These are phyloP conservation scores for Flexamia atlantica DNA, from an alignment of 2,888 invertebrate species.

Conservation along the genomic window DNA sequence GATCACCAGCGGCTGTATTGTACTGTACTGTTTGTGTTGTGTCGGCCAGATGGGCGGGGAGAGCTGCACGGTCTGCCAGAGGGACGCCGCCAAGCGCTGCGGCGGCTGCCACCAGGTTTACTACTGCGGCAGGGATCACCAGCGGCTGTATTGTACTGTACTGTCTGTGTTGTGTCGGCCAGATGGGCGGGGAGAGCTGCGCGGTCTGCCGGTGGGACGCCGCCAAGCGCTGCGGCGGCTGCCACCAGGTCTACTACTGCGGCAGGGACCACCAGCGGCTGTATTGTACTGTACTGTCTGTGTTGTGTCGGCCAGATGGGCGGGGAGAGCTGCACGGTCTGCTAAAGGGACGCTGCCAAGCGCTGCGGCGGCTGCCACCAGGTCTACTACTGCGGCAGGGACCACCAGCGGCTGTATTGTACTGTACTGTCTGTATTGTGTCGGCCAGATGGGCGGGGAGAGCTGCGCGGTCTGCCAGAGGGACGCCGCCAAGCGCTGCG, in stretches of 20 bases:
- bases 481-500: conserved; percentile 83
- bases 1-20: conserved; percentile 90
- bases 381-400: too few relatives aligned
- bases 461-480: conserved; percentile 82
- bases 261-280: conserved; percentile 85
- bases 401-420: too few relatives aligned
- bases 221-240: conserved; percentile 85
- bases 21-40: conserved; percentile 73
- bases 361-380: conserved; percentile 76
- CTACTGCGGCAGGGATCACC: conserved; percentile 83
- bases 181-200: conserved; percentile 74
- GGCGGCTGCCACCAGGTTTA: conserved; percentile 84
- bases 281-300: conserved; percentile 79
- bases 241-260: conserved; percentile 86
- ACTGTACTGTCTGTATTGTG: too few relatives aligned
- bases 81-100: conserved; percentile 83
- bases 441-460: conserved; percentile 36
- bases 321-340: conserved; percentile 78
- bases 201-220: conserved; percentile 82
- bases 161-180: too few relatives aligned
- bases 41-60: conserved; percentile 37
- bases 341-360: conserved; percentile 80
- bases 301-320: neutral
- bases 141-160: conserved; percentile 76
- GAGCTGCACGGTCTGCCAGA: conserved; percentile 81